Evolutionary conservation across 2,888 invertebrate genomes (phyloP).

Genomic region (Ornithoptera priamus): DNA sequence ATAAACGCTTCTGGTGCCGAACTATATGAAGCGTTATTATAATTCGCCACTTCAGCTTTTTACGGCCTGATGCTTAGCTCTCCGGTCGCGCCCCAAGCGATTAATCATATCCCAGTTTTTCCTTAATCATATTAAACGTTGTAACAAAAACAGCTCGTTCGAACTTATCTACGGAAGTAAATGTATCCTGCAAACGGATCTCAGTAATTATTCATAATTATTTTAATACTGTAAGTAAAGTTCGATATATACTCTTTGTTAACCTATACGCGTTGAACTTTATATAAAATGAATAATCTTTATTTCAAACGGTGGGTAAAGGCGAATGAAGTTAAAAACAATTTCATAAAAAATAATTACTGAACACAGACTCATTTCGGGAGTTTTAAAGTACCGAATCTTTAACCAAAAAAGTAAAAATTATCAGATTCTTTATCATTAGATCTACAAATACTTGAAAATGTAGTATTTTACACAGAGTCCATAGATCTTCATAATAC

Average conservation of each 20-base stretch:
- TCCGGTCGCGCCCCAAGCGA: conserved; percentile 17
- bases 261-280: background rate
- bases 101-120: conserved; percentile 27
- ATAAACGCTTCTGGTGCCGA: background rate
- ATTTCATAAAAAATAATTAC: no score
- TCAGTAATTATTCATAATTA: conserved; percentile 7
- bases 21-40: conserved; percentile 16
- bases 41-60: conserved; percentile 27
- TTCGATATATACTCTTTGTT: background rate
- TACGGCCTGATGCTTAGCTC: conserved; percentile 20
- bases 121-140: conserved; percentile 27
- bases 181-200: conserved; percentile 4
- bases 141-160: conserved; percentile 26
- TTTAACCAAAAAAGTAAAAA: no score
- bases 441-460: no score
- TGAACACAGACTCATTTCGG: no score
- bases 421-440: no score
- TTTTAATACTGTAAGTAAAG: background rate
- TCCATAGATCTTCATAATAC: no score
- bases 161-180: conserved; percentile 19
- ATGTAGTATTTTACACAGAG: no score
- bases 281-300: no score
- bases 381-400: no score
- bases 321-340: no score
- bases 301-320: no score